Evolutionary conservation across 1,140 invertebrate species (phyloP), one percentile per base, ranked within the genome.

Genomic region (Saccostrea echinata): DNA sequence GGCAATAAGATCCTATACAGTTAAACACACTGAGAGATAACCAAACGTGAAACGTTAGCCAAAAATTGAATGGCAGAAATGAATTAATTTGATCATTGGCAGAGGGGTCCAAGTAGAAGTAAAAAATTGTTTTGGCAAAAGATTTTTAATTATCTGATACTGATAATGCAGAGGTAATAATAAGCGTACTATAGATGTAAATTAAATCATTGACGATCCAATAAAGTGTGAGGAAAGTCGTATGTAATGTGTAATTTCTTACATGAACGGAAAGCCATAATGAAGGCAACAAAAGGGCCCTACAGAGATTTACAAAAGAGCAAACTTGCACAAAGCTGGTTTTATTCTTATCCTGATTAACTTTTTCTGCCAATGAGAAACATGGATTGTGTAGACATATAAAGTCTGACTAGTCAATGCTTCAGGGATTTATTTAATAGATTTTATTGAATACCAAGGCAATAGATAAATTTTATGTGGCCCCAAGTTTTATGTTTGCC

Each of bases 231-330:
- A 30, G 27, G 11, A 33, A 76, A 4, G 30, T 30, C 27, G 24
- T 16, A 76, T 76, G 68, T 76, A 76, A 76, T 76, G 68, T 76
- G 68, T 76, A 76, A 76, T 76, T 76, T 76, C 68, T 76, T 76
- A 76, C 68, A 76, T 76, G 68, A 76, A 76, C 27, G 30, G 68
- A 76, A 76, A 33, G 30, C 68, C 27, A 18, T 30, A 76, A 76
- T 18, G 24, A 11, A 33, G 68, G 33, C 68, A 24, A 76, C 68
- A 76, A 30, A 27, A 71, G 27, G 24, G 13, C 11, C 27, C 6
- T 76, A 33, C 16, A 76, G 64, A 12, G 12, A 30, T 6, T 9
- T 11, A 76, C 68, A 33, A 76, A 11, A 76, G 68, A 30, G 12
- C 12, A 11, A 4, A 30, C 24, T 30, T 76, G 9, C 27, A 27